These are phyloP conservation scores for Cryptoblepharus egeriae DNA, from an alignment of 2,797 vertebrate genomes.

Conservation along the genomic window DNA sequence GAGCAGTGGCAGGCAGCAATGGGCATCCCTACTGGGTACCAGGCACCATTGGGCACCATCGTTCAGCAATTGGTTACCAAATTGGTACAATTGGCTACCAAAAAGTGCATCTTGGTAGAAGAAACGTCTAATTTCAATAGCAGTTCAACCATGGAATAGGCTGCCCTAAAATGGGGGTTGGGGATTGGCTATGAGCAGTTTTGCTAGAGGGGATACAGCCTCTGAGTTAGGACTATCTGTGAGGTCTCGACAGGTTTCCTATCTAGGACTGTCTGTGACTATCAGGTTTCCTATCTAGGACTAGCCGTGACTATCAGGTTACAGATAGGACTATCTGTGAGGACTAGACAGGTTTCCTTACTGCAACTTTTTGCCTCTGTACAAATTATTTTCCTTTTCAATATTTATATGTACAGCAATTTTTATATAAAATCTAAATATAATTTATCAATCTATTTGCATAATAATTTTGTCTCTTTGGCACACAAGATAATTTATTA, in stretches of 20 bases:
- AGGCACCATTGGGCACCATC: too few species aligned
- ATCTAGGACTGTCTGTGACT: too few species aligned
- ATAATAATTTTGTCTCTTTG: not conserved
- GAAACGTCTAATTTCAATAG: not conserved
- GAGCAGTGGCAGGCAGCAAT: too few species aligned
- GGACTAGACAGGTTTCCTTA: not conserved
- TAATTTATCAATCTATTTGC: conserved; percentile 13
- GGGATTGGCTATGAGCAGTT: not conserved
- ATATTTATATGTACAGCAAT: not conserved
- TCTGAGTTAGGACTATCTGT: not conserved
- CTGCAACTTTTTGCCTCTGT: not conserved
- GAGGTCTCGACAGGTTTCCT: not conserved
- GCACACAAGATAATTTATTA: not conserved
- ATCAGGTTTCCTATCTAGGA: too few species aligned
- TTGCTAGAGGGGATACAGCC: not conserved
- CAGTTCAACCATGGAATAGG: not conserved
- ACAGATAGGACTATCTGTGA: not conserved
- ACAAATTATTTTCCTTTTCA: not conserved
- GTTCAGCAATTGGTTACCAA: too few species aligned
- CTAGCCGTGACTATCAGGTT: too few species aligned
- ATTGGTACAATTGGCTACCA: too few species aligned
- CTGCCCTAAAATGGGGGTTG: not conserved
- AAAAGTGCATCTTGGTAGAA: not conserved
- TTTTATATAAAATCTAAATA: not conserved
- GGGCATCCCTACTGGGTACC: too few species aligned